These are phyloP conservation scores for Coturnix japonica DNA, from an alignment of 2,113 vertebrate species.

Conservation along the genomic window DNA sequence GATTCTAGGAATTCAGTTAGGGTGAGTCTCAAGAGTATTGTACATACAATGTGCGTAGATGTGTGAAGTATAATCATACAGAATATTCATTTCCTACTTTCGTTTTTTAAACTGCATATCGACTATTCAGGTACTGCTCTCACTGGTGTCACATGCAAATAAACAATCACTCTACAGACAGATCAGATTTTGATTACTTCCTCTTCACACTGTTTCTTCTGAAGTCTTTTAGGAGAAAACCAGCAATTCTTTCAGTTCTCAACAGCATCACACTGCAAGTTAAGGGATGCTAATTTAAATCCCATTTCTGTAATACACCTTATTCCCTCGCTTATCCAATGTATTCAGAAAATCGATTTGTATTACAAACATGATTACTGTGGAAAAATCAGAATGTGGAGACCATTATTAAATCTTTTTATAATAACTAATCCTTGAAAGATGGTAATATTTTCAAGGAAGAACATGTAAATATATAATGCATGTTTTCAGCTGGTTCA, in stretches of 20 bases:
- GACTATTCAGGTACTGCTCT: neutral
- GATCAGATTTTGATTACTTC: neutral
- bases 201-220: neutral
- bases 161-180: neutral
- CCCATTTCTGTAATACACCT: neutral
- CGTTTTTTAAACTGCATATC: neutral
- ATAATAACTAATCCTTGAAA: neutral
- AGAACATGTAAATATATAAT: neutral
- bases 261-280: neutral
- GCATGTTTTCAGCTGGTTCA: neutral
- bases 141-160: neutral
- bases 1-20: neutral
- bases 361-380: neutral
- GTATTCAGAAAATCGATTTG: neutral
- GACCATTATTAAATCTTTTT: neutral
- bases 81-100: neutral
- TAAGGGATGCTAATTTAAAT: neutral
- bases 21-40: neutral
- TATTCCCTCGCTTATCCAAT: neutral
- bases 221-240: neutral
- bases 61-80: neutral
- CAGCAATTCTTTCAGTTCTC: neutral
- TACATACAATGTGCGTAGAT: neutral
- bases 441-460: neutral
- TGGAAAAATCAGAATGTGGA: neutral